phyloP scores from a whole-genome alignment of 2,797 vertebrate species.

The Lemur catta region DNA sequence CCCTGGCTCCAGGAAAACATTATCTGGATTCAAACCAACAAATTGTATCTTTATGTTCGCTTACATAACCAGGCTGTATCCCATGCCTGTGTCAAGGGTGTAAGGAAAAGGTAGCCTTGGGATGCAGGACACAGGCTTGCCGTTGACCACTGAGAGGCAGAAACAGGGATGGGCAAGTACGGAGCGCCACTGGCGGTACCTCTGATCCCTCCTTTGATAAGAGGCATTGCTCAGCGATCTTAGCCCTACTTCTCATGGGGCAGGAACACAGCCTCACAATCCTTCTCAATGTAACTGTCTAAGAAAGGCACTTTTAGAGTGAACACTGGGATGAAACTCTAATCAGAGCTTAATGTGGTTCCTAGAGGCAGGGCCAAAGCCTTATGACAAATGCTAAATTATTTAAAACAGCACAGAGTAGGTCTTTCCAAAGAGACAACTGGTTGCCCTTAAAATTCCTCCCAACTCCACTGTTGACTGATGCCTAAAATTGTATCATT shows the following conservation, averaged over 20 bases:
- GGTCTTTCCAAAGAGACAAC: not conserved
- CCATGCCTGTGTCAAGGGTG: not conserved
- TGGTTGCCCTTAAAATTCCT: not conserved
- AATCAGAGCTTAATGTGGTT: not conserved
- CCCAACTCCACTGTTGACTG: not conserved
- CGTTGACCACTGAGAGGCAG: not conserved
- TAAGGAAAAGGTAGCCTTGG: not conserved
- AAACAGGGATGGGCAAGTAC: not conserved
- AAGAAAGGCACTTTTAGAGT: not conserved
- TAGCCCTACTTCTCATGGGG: not conserved
- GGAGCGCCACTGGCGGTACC: accelerated
- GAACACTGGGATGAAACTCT: not conserved
- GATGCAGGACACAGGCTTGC: not conserved
- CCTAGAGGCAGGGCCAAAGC: not conserved
- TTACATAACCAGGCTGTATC: not conserved
- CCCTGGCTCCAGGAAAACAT: not conserved
- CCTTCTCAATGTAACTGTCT: not conserved
- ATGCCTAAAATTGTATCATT: not conserved
- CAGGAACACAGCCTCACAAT: not conserved
- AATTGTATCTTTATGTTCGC: not conserved
- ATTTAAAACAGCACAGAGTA: not conserved
- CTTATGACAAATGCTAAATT: not conserved
- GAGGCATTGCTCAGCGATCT: not conserved
- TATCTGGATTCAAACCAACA: not conserved
- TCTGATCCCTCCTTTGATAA: not conserved